phyloP scores from a whole-genome alignment of 2,888 invertebrate genomes.

The Diplazon laetatorius region DNA sequence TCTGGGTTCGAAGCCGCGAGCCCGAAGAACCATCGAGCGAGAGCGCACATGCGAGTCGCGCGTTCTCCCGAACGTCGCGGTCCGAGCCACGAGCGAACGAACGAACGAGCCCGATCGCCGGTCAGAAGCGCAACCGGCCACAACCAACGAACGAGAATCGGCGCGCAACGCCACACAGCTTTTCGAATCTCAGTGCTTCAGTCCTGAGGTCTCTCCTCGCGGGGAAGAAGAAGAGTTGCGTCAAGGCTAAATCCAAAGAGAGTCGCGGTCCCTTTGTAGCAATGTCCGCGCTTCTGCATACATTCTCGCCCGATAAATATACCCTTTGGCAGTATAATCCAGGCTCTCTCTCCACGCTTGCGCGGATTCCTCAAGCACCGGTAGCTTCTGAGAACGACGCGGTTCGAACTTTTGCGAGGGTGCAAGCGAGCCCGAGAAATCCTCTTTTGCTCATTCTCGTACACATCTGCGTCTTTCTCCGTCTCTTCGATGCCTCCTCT shows the following conservation, averaged over 20 bases:
- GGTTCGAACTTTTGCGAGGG: conserved; percentile 77
- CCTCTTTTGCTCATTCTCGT: conserved; percentile 61
- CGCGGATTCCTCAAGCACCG: conserved; percentile 79
- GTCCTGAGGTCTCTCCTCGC: conserved; percentile 49
- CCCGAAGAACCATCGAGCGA: conserved; percentile 48
- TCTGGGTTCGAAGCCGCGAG: conserved; percentile 44
- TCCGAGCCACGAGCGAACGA: conserved; percentile 50
- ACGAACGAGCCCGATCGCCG: conserved; percentile 9
- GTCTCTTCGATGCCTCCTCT: conserved; percentile 59
- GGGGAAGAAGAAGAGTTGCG: conserved; percentile 70
- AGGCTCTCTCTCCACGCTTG: conserved; percentile 72
- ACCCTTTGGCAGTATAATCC: conserved; percentile 82
- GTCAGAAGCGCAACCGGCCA: conserved; percentile 39
- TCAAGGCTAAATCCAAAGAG: conserved; percentile 80
- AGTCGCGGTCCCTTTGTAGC: conserved; percentile 81
- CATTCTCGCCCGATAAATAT: conserved; percentile 83
- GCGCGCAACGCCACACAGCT: conserved; percentile 29
- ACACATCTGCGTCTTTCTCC: conserved; percentile 46
- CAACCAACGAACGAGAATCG: conserved; percentile 23
- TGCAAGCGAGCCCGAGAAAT: conserved; percentile 56
- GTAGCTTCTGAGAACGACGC: conserved; percentile 82
- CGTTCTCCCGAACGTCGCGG: conserved; percentile 58
- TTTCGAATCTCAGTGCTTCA: conserved; percentile 56
- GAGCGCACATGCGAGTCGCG: conserved; percentile 39
- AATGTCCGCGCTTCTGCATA: conserved; percentile 82